A percentile compares a stretch with the other conserved stretches of the same genome.
These are phyloP conservation scores for Cephus nigrinus DNA, from an alignment of 2,888 invertebrate genomes.

Conservation along the genomic window DNA sequence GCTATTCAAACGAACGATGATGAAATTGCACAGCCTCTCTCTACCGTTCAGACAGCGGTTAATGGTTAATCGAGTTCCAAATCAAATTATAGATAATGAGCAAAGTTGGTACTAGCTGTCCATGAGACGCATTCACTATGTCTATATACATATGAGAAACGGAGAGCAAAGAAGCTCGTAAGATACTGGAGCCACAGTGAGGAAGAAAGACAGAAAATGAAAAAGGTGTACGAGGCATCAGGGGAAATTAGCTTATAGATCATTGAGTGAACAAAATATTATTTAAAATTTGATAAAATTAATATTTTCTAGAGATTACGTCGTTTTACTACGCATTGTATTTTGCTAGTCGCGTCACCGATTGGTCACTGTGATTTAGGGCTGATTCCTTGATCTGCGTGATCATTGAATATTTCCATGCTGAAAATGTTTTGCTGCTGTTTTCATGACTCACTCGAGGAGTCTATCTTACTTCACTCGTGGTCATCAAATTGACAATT, in stretches of 20 bases:
- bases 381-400: background rate
- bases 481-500: conserved; percentile 40
- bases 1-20: conserved; percentile 51
- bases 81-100: conserved; percentile 62
- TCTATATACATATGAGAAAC: background rate
- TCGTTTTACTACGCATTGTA: background rate
- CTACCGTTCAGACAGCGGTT: conserved; percentile 53
- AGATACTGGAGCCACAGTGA: background rate
- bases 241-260: background rate
- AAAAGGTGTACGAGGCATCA: background rate
- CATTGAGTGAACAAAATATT: background rate
- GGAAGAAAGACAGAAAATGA: background rate
- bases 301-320: background rate
- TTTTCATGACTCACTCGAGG: background rate
- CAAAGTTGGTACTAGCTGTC: conserved; percentile 52
- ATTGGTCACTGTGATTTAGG: background rate
- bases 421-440: background rate
- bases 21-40: conserved; percentile 49
- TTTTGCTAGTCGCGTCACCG: background rate
- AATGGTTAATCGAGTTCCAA: conserved; percentile 61
- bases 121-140: background rate
- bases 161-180: background rate
- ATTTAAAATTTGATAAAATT: background rate
- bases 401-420: background rate
- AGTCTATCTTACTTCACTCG: background rate